Conservation (phyloP, 2,113 vertebrate genomes). For the Seriola aureovittata region DNA sequence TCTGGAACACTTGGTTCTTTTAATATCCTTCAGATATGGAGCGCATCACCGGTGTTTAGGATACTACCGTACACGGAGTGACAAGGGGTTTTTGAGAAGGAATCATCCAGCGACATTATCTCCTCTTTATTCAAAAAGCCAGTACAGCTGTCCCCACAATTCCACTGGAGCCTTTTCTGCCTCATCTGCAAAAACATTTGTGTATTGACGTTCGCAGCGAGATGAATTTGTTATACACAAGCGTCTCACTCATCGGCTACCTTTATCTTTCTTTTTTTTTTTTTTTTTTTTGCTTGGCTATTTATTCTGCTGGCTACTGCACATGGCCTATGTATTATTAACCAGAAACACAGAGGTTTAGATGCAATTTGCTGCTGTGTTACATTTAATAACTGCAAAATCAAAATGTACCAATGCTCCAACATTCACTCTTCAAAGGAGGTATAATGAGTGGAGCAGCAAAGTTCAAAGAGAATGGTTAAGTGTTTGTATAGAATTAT, state of each 20-base stretch:
- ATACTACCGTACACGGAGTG: slow-evolving; percentile 22
- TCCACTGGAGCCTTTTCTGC: slow-evolving; percentile 62
- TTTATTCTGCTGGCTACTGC: slow-evolving; percentile 69
- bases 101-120: slow-evolving; percentile 61
- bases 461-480: slow-evolving; percentile 86
- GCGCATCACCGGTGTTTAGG: slow-evolving; percentile 42
- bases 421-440: slow-evolving; percentile 84
- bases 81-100: slow-evolving; percentile 29
- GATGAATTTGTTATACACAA: slow-evolving; percentile 63
- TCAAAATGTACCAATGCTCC: slow-evolving; percentile 81
- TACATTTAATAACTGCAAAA: slow-evolving; percentile 85
- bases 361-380: slow-evolving; percentile 82
- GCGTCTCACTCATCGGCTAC: slow-evolving; percentile 52
- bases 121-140: slow-evolving; percentile 49
- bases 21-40: slow-evolving; percentile 47
- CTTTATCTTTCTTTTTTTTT: slow-evolving; percentile 54
- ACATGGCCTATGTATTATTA: slow-evolving; percentile 78
- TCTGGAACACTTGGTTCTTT: slow-evolving; percentile 48
- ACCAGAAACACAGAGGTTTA: slow-evolving; percentile 74
- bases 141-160: slow-evolving; percentile 20
- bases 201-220: slow-evolving; percentile 69
- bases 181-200: slow-evolving; percentile 69
- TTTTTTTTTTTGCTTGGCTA: slow-evolving; percentile 35
- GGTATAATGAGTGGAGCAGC: slow-evolving; percentile 78
- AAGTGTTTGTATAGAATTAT: slow-evolving; percentile 83